phyloP scores from a whole-genome alignment of 1,140 invertebrate species.

The Drosophila tani region DNA sequence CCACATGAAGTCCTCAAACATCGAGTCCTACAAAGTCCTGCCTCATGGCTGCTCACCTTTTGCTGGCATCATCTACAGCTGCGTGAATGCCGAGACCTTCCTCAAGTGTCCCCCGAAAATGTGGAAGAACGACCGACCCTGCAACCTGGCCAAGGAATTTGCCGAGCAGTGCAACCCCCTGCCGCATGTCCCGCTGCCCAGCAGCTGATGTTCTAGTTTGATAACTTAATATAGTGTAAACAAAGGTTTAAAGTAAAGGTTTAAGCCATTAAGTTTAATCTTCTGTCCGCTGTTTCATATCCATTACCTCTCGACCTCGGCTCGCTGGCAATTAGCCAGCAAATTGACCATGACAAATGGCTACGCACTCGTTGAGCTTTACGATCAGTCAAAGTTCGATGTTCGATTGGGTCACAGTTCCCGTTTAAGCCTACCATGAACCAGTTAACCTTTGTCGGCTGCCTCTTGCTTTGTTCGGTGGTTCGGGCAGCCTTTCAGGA shows the following conservation, averaged over 20 bases:
- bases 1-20: conserved; percentile 52
- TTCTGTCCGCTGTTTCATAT: not conserved
- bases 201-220: conserved; percentile 43
- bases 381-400: conserved; percentile 52
- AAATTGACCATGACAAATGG: conserved; percentile 56
- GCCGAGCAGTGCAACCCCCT: conserved; percentile 76
- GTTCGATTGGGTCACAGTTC: conserved; percentile 16
- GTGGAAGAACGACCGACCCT: conserved; percentile 71
- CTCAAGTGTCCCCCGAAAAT: conserved; percentile 73
- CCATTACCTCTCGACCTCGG: conserved; percentile 1
- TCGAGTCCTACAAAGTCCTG: conserved; percentile 60
- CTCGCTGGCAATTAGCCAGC: conserved; percentile 12
- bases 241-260: conserved; percentile 28
- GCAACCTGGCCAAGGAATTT: conserved; percentile 72
- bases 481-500: conserved; percentile 57
- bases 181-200: conserved; percentile 77
- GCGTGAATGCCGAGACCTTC: conserved; percentile 80
- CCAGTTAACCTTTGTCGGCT: conserved; percentile 11
- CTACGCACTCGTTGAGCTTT: not conserved
- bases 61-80: conserved; percentile 79
- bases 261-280: conserved; percentile 21
- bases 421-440: conserved; percentile 31
- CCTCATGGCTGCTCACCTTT: conserved; percentile 76
- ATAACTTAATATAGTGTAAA: conserved; percentile 19
- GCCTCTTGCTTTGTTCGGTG: conserved; percentile 26